Evolutionary conservation across 2,888 invertebrate genomes (phyloP).

Genomic region (Phalera bucephala): DNA sequence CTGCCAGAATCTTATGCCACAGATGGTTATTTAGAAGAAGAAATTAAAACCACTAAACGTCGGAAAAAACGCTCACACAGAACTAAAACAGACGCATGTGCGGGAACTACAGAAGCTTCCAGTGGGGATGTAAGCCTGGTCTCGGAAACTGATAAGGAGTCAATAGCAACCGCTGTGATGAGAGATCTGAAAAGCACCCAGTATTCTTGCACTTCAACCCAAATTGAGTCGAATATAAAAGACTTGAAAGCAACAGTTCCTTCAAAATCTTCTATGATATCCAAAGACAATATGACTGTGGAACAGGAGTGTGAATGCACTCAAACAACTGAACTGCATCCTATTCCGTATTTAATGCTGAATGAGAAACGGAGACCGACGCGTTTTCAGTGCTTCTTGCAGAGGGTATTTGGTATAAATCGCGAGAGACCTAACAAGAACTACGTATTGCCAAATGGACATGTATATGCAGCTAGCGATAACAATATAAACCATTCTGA

Average conservation of each 20-base stretch:
- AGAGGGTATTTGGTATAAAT: constrained; percentile 58
- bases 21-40: constrained; percentile 21
- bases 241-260: constrained; percentile 8
- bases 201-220: constrained; percentile 40
- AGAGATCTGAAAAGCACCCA: constrained; percentile 48
- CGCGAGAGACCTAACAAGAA: constrained; percentile 37
- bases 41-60: constrained; percentile 23
- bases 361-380: constrained; percentile 51
- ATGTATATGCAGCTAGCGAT: constrained; percentile 59
- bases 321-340: constrained; percentile 27
- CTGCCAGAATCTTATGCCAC: constrained; percentile 45
- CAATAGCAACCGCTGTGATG: constrained; percentile 44
- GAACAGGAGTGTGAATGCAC: constrained; percentile 41
- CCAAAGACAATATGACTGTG: constrained; percentile 31
- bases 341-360: constrained; percentile 38
- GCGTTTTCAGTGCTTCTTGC: constrained; percentile 62
- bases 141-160: constrained; percentile 24
- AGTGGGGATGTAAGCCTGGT: constrained; percentile 39
- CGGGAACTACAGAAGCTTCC: constrained; percentile 52
- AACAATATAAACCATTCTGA: constrained; percentile 50
- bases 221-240: constrained; percentile 27
- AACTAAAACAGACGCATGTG: constrained; percentile 64
- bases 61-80: constrained; percentile 53
- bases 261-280: constrained; percentile 12
- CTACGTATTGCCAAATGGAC: constrained; percentile 35